Evolutionary conservation across 1,140 invertebrate genomes (phyloP).

Genomic region (Daktulosphaira vitifoliae): DNA sequence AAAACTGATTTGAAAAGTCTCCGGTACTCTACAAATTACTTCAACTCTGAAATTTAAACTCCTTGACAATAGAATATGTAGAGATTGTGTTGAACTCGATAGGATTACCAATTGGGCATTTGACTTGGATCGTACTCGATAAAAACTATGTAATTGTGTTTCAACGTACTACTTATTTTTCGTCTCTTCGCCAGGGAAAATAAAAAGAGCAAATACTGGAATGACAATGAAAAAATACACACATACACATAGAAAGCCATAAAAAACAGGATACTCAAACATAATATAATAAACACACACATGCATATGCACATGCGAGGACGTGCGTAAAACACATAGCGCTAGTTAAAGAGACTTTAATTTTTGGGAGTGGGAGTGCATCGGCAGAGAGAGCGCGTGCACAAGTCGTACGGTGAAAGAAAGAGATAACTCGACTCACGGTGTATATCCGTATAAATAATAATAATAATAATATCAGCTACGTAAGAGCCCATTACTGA

Average conservation of each 20-base stretch:
- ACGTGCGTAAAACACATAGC: slow-evolving; percentile 8
- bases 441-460: background rate
- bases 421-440: slow-evolving; percentile 9
- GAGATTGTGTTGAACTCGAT: too few species aligned
- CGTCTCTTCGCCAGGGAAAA: too few species aligned
- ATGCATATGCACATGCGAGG: slow-evolving; percentile 15
- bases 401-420: background rate
- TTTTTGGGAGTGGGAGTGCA: slow-evolving; percentile 7
- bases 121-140: too few species aligned
- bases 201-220: too few species aligned
- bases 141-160: too few species aligned
- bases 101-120: too few species aligned
- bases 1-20: too few species aligned
- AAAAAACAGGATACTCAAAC: slow-evolving; percentile 29
- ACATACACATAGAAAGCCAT: slow-evolving; percentile 1
- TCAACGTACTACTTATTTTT: too few species aligned
- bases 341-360: background rate
- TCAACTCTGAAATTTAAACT: too few species aligned
- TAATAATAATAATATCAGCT: background rate
- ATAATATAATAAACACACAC: background rate
- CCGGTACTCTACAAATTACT: too few species aligned
- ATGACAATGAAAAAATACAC: background rate
- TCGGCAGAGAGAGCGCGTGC: background rate
- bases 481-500: too few species aligned
- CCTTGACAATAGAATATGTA: too few species aligned